Base-by-base conservation (phyloP, 2,888 invertebrate genomes). In the Dryadula phaetusa region DNA sequence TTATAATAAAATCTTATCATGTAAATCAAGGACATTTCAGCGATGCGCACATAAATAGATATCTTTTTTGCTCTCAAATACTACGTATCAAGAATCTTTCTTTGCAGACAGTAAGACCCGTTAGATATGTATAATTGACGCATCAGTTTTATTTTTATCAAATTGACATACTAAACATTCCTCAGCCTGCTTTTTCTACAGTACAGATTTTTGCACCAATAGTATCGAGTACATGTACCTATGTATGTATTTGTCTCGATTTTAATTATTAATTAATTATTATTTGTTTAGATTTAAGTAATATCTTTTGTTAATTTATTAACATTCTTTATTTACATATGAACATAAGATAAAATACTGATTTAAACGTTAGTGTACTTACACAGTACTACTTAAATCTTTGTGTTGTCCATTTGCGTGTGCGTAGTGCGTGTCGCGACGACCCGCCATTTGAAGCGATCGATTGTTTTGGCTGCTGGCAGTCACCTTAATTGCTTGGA, bases 391-490 rank as follows among this genome's bases (percentile, higher is more conserved):
- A 65, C 20, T 28, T 47, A 53, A 67, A 37, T 68, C 62, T 66
- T 64, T 47, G 62, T 68, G 28, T 44, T 58, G 56, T 47, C n/a
- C 42, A 64, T 64, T 58, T 62, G 69, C 71, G 68, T 79, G 77
- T 79, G 79, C 73, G 76, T 72, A 75, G 74, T 75, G 80, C 77
- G 81, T 80, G 77, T 77, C 81, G 68, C 67, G 81, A 84, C 81
- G 84, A 83, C 80, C 83, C 83, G 77, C 85, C 89, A 89, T 87
- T 90, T 88, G 85, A 79, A 84, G 76, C 85, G 90, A 92, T 92
- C 88, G 92, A 92, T 92, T 92, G 92, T 91, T 92, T 90, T 87
- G 92, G 92, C 92, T 92, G 91, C 86, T 82, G 79, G 83, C 76
- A 86, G 86, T 81, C 90, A 83, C 87, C 90, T 90, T 92, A 92